Base-by-base conservation (phyloP, 1,140 invertebrate species). In the Calephelis nemesis region DNA sequence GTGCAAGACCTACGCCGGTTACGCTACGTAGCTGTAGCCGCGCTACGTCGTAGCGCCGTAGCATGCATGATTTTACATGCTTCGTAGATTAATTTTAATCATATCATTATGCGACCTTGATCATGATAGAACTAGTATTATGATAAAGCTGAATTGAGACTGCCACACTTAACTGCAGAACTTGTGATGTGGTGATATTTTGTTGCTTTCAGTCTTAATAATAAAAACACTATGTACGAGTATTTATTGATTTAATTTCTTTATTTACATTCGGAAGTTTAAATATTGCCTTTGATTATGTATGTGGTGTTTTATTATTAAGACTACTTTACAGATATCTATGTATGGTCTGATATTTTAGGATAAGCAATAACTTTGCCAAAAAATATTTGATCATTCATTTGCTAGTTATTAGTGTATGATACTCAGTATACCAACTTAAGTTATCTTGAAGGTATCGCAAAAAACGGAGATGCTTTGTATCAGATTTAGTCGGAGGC, bases 1-100 rank as follows among this genome's bases (percentile, higher is more conserved):
- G 79, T 82, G 81, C 82, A 81, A 77, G 76, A 73, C 68, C 81
- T 85, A 81, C 78, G 75, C 70, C 74, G 77, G 78, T 78, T 84
- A 83, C 78, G 77, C 75, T 77, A 75, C 82, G 81, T 84, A 83
- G 80, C 67, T 76, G 82, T 78, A 79, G 77, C 74, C 63, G 68
- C 39, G 64, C 73, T 81, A 83, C 78, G 76, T 64, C 76, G 83
- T 79, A 79, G 75, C 72, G 30, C 65, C 65, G 49, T 58, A 66
- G 65, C 68, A 69, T 72, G 70, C 70, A 70, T 70, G 65, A 58
- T 58, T 65, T 49, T 49, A 60, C 42, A 70, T 68, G 69, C 69
- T 70, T 71, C 69, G 70, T 74, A 70, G 67, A 65, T 70, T 73
- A 68, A 73, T 67, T 70, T 52, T 62, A 63, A 64, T 39, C 47